These are phyloP conservation scores for Temnothorax ravouxi DNA, from an alignment of 2,888 invertebrate genomes.

Conservation along the genomic window DNA sequence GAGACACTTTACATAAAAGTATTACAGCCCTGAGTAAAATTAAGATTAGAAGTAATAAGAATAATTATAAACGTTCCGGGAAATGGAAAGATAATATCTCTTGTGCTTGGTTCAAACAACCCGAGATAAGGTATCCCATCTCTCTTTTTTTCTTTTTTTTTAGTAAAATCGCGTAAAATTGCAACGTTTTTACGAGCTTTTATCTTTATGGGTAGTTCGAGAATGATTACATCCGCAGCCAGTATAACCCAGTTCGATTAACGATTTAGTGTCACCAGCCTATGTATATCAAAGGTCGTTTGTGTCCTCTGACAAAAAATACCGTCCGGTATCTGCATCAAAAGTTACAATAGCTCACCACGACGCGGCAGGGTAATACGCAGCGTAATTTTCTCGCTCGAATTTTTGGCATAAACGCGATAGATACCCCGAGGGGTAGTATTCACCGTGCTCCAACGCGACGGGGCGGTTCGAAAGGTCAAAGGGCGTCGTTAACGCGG, in stretches of 20 bases:
- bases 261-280: conserved; percentile 21
- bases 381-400: conserved; percentile 36
- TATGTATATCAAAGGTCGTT: conserved; percentile 16
- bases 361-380: conserved; percentile 30
- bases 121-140: neutral
- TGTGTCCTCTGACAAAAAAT: conserved; percentile 25
- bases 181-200: neutral
- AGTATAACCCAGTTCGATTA: neutral
- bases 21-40: conserved; percentile 40
- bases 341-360: conserved; percentile 34
- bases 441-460: conserved; percentile 16
- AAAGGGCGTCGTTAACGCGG: conserved; percentile 52
- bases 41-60: conserved; percentile 45
- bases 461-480: conserved; percentile 41
- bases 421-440: conserved; percentile 38
- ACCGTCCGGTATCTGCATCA: conserved; percentile 10
- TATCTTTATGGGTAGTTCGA: neutral
- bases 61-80: conserved; percentile 27
- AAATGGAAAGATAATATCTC: conserved; percentile 47
- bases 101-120: neutral
- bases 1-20: conserved; percentile 26
- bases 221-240: neutral
- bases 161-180: neutral
- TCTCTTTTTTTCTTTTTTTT: neutral
- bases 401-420: conserved; percentile 49